Evolutionary conservation across 1,140 invertebrate species (phyloP).

Genomic region (Drosophila rufa): DNA sequence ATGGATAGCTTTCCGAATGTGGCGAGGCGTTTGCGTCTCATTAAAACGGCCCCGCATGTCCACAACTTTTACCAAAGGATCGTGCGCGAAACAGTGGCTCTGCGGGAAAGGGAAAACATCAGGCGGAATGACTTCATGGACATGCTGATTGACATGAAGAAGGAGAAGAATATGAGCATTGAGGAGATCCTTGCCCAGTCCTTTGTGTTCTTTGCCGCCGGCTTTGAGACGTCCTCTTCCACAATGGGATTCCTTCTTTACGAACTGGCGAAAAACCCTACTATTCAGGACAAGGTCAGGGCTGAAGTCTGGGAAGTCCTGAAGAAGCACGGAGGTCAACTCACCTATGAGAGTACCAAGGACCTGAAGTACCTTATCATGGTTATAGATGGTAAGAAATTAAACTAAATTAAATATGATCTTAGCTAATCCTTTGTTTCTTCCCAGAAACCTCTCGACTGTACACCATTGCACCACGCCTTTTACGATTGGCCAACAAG

Average conservation of each 20-base stretch:
- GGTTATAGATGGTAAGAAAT: constrained; percentile 67
- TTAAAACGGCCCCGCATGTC: neutral
- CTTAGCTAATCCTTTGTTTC: neutral
- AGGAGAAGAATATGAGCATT: constrained; percentile 14
- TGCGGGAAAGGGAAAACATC: neutral
- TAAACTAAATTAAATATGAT: no score
- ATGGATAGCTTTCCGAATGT: neutral
- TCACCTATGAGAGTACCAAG: constrained; percentile 86
- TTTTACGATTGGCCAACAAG: constrained; percentile 87
- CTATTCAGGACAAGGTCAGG: constrained; percentile 87
- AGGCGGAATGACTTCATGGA: constrained; percentile 8
- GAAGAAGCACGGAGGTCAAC: constrained; percentile 84
- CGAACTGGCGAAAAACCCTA: constrained; percentile 87
- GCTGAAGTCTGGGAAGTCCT: constrained; percentile 87
- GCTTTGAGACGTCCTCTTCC: constrained; percentile 89
- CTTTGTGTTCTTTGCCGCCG: constrained; percentile 86
- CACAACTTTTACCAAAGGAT: neutral
- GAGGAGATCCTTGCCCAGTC: constrained; percentile 79
- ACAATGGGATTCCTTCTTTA: constrained; percentile 86
- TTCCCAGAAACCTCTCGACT: constrained; percentile 88
- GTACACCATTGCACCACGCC: constrained; percentile 87
- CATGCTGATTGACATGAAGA: neutral
- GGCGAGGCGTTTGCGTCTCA: neutral
- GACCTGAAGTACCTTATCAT: constrained; percentile 87
- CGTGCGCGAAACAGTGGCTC: neutral